Percentiles rank a stretch among this genome's conserved stretches.
Conservation (phyloP, 2,888 invertebrate species). For the Vannuccia rotundouncinata region DNA sequence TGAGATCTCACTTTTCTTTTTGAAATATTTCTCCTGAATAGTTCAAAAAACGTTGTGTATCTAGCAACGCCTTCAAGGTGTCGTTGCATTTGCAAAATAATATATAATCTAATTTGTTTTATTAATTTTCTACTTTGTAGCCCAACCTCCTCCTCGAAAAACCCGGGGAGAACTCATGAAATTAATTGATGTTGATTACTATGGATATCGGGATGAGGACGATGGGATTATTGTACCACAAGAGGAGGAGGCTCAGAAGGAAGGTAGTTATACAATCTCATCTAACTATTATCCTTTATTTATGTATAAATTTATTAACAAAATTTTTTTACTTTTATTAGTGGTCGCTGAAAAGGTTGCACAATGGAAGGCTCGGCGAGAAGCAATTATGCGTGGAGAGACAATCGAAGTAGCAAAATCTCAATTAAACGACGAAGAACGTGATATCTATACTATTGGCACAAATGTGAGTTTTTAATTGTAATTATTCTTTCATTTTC, state of each 20-base stretch:
- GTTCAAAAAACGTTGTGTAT: too few relatives aligned
- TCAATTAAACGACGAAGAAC: constrained; percentile 39
- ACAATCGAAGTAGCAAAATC: not conserved
- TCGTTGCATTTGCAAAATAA: too few relatives aligned
- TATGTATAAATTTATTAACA: too few relatives aligned
- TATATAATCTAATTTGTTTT: too few relatives aligned
- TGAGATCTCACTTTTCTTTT: too few relatives aligned
- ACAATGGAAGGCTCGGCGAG: constrained; percentile 66
- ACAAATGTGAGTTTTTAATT: not conserved
- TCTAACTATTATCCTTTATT: too few relatives aligned
- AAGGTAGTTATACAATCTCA: too few relatives aligned
- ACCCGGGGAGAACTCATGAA: constrained; percentile 93
- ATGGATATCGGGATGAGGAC: constrained; percentile 95
- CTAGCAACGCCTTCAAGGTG: too few relatives aligned
- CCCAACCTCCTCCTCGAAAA: constrained; percentile 78
- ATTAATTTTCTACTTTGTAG: constrained; percentile 54
- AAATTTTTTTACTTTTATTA: not conserved
- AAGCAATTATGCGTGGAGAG: constrained; percentile 55
- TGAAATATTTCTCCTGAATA: too few relatives aligned
- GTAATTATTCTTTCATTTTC: too few relatives aligned
- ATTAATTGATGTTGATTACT: constrained; percentile 92
- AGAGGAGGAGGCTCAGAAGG: constrained; percentile 64
- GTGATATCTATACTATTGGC: not conserved
- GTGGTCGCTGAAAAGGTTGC: constrained; percentile 60
- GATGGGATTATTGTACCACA: constrained; percentile 85